Percentiles rank a stretch among this genome's conserved stretches.
These are phyloP conservation scores for Mesopsocus fuscifrons DNA, from an alignment of 2,888 invertebrate species.

Conservation along the genomic window DNA sequence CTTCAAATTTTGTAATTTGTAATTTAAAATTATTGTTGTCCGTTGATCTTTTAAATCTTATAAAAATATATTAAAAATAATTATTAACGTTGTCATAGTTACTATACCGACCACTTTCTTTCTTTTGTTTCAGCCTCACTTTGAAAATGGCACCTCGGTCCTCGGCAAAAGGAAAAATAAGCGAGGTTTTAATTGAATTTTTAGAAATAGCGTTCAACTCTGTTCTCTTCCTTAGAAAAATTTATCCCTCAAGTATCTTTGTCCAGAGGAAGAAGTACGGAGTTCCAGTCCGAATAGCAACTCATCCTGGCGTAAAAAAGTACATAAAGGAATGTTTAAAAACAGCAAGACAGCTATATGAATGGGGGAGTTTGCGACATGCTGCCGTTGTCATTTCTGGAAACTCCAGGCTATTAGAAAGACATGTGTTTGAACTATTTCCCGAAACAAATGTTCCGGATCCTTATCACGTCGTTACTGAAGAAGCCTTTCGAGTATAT, in stretches of 20 bases:
- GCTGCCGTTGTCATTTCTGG: background rate
- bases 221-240: constrained; percentile 35
- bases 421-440: background rate
- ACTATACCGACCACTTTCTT: too few relatives aligned
- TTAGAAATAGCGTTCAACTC: constrained; percentile 42
- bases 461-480: background rate
- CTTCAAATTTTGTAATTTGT: too few relatives aligned
- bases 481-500: constrained; percentile 4
- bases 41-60: too few relatives aligned
- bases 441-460: background rate
- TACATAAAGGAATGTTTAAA: constrained; percentile 5
- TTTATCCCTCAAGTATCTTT: constrained; percentile 46
- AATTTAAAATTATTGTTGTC: too few relatives aligned
- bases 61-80: too few relatives aligned
- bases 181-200: constrained; percentile 37
- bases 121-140: too few relatives aligned
- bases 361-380: background rate
- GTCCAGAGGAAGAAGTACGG: constrained; percentile 41
- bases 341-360: background rate
- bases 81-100: too few relatives aligned
- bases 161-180: too few relatives aligned
- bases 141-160: too few relatives aligned
- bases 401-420: background rate
- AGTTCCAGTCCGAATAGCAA: constrained; percentile 30
- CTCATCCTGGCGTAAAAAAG: constrained; percentile 1